Conservation (phyloP, 2,113 vertebrate species). For the Illadopsis cleaveri region DNA sequence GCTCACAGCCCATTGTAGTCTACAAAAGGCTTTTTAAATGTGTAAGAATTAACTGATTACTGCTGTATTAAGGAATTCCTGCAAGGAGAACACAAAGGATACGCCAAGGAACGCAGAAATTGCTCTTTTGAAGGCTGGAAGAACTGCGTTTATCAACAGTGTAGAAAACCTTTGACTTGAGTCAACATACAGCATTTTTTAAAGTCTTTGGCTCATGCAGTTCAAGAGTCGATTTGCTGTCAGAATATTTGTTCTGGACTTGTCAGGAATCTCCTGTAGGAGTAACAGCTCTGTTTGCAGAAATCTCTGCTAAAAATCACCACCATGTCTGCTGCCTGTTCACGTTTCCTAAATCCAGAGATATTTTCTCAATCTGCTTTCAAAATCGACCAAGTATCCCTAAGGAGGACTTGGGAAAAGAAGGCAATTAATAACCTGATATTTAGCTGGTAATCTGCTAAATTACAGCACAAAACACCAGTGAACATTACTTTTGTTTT, state of each 20-base stretch:
- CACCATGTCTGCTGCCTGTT: neutral
- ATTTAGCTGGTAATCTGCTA: neutral
- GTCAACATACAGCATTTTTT: neutral
- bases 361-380: neutral
- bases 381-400: neutral
- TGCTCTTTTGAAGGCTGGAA: neutral
- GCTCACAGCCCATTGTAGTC: neutral
- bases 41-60: neutral
- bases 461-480: neutral
- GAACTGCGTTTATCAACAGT: neutral
- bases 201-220: neutral
- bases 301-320: neutral
- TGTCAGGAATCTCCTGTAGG: neutral
- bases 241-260: conserved; percentile 43
- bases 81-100: neutral
- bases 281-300: conserved; percentile 40
- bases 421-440: neutral
- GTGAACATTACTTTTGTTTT: neutral
- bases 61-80: neutral
- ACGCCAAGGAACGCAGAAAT: fast-evolving
- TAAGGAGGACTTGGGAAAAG: neutral
- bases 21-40: neutral
- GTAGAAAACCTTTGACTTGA: conserved; percentile 17
- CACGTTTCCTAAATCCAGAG: neutral
- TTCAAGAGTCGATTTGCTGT: neutral